phyloP scores from a whole-genome alignment of 2,888 invertebrate genomes.

The Rapana venosa region DNA sequence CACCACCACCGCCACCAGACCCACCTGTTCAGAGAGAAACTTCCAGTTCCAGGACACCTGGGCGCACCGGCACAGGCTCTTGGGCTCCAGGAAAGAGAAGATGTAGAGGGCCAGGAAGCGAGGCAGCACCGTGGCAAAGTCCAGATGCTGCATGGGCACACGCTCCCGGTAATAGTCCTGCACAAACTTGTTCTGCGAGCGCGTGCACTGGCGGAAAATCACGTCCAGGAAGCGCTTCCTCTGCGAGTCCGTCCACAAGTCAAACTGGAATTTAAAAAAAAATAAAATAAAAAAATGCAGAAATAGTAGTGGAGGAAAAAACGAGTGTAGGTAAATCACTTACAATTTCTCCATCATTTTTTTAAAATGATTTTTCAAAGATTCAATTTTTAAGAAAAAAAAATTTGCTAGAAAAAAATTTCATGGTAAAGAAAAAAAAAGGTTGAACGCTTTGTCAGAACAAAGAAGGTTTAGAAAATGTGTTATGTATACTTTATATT shows the following conservation, averaged over 20 bases:
- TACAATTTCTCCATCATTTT: no score
- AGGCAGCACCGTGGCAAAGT: constrained; percentile 74
- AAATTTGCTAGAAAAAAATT: no score
- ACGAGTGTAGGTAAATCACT: no score
- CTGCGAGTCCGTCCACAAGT: constrained; percentile 77
- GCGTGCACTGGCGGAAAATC: constrained; percentile 71
- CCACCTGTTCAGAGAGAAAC: constrained; percentile 76
- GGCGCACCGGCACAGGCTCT: constrained; percentile 72
- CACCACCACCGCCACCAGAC: not conserved
- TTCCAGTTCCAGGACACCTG: constrained; percentile 77
- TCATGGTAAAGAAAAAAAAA: no score
- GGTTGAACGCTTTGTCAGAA: no score
- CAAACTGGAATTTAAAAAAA: constrained; percentile 67
- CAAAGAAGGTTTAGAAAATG: no score
- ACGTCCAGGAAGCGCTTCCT: constrained; percentile 73
- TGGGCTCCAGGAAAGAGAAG: constrained; percentile 77
- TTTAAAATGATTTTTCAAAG: no score
- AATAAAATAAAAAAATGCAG: no score
- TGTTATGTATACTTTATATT: no score
- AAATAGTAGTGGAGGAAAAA: no score
- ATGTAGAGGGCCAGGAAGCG: constrained; percentile 75
- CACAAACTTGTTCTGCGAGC: constrained; percentile 73
- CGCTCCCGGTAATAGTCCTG: constrained; percentile 74
- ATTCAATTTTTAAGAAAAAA: no score
- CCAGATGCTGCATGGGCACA: constrained; percentile 73